phyloP scores from a whole-genome alignment of 2,113 vertebrate species.

The Ceratotherium simum region DNA sequence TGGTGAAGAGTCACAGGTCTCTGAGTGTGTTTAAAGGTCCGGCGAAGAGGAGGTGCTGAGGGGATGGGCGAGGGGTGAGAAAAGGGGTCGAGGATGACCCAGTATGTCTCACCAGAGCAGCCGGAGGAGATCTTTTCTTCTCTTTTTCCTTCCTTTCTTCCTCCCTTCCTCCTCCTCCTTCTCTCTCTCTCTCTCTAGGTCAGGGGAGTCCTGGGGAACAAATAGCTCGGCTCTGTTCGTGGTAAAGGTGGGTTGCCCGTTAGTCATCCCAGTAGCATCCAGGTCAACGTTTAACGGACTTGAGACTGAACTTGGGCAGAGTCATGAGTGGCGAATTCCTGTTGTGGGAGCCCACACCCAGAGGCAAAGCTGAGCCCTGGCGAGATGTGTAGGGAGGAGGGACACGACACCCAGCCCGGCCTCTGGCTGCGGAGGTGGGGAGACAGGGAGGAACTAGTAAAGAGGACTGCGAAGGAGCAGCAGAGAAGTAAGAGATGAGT shows the following conservation, averaged over 20 bases:
- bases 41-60: neutral
- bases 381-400: neutral
- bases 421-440: accelerated
- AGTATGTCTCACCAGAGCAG: neutral
- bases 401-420: neutral
- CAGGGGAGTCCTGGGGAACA: neutral
- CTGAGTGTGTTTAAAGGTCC: neutral
- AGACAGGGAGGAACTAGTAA: neutral
- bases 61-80: neutral
- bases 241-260: neutral
- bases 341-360: neutral
- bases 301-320: neutral
- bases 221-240: neutral
- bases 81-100: neutral
- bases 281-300: neutral
- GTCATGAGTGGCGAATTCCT: neutral
- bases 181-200: neutral
- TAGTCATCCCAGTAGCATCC: neutral
- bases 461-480: neutral
- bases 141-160: neutral
- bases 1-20: neutral
- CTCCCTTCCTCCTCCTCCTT: too few species aligned
- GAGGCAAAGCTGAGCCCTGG: neutral
- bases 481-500: too few species aligned
- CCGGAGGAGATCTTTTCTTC: neutral